These are phyloP conservation scores for Aphelenchoides fujianensis DNA, from an alignment of 1,140 invertebrate genomes.

Conservation along the genomic window DNA sequence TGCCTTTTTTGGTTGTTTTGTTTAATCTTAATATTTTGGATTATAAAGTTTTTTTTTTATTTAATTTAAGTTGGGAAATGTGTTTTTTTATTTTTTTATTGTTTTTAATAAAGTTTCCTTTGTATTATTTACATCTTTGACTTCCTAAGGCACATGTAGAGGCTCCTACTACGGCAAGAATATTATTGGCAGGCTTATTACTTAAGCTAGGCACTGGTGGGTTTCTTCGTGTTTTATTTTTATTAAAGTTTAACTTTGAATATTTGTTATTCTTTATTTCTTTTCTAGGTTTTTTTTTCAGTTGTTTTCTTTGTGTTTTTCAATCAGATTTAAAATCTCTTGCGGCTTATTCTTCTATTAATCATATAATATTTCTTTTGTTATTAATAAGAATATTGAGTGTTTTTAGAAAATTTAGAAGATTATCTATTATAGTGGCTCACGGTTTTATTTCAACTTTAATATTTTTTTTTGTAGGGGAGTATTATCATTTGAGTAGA, in stretches of 20 bases:
- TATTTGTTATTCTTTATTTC: constrained; percentile 64
- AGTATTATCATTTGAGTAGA: constrained; percentile 29
- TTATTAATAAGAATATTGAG: constrained; percentile 22
- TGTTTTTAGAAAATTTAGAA: constrained; percentile 7
- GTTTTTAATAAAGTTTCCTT: constrained; percentile 72
- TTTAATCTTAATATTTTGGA: constrained; percentile 61
- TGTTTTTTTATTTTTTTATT: constrained; percentile 65
- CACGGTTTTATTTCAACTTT: constrained; percentile 40
- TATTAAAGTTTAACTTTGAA: constrained; percentile 63
- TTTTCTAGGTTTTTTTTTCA: constrained; percentile 66
- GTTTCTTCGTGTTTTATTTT: constrained; percentile 66
- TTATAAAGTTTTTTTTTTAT: constrained; percentile 62
- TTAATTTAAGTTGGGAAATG: constrained; percentile 65
- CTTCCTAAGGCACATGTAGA: constrained; percentile 74
- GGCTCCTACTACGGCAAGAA: constrained; percentile 71
- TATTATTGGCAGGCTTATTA: constrained; percentile 72
- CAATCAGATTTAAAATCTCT: constrained; percentile 69
- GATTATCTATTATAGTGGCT: constrained; percentile 33
- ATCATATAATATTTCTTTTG: constrained; percentile 38
- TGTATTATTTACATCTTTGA: constrained; percentile 72
- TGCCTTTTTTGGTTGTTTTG: constrained; percentile 67
- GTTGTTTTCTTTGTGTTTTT: constrained; percentile 69
- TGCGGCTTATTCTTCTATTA: constrained; percentile 68
- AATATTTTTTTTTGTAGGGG: constrained; percentile 34
- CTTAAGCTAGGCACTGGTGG: constrained; percentile 72